A percentile compares a stretch with the other conserved stretches of the same genome.
These are phyloP conservation scores for Campylorhamphus procurvoides DNA, from an alignment of 2,113 vertebrate genomes.

Conservation along the genomic window DNA sequence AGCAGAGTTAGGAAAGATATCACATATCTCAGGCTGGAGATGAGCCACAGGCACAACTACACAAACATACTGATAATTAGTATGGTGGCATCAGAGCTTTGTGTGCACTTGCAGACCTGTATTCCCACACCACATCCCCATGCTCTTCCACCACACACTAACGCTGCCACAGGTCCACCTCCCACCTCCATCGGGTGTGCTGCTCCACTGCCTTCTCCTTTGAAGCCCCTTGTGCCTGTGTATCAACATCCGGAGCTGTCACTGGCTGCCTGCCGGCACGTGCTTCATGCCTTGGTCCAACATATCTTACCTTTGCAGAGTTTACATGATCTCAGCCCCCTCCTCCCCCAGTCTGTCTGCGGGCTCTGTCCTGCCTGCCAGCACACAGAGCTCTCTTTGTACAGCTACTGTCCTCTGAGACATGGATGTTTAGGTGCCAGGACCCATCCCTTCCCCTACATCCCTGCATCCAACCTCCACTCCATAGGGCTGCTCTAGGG, in stretches of 20 bases:
- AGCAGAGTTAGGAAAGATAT: too few relatives aligned
- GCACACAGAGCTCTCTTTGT: background rate
- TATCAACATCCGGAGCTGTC: background rate
- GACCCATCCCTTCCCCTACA: background rate
- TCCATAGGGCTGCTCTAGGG: background rate
- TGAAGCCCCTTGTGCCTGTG: background rate
- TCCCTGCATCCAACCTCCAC: background rate
- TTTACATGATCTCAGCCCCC: background rate
- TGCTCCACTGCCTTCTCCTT: background rate
- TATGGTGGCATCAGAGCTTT: accelerated
- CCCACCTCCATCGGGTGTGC: accelerated
- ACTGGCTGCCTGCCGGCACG: background rate
- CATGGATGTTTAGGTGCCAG: background rate
- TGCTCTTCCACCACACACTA: background rate
- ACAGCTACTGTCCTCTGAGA: background rate
- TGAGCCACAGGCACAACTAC: background rate
- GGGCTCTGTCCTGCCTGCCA: background rate
- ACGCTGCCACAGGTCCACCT: background rate
- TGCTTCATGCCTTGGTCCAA: background rate
- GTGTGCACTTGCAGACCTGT: accelerated
- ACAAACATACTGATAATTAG: accelerated
- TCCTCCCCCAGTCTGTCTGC: background rate
- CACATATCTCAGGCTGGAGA: background rate
- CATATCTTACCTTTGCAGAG: background rate
- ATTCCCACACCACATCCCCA: background rate